These are phyloP conservation scores for Crepidodera aurea DNA, from an alignment of 2,888 invertebrate genomes.

Conservation along the genomic window DNA sequence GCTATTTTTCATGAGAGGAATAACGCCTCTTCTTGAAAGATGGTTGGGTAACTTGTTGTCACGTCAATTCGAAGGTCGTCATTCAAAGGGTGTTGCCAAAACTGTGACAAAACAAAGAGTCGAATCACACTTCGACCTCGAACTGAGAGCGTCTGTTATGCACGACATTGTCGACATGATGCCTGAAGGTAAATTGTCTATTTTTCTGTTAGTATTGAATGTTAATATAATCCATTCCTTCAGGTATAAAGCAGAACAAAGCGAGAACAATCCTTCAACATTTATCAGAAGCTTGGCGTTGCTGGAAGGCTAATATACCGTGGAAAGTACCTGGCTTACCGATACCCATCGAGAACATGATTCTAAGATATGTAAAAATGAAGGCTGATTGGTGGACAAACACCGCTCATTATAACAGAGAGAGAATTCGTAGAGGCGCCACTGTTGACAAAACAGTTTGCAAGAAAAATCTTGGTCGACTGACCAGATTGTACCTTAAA, in stretches of 20 bases:
- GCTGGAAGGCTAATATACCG: conserved; percentile 99
- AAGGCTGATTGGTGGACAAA: conserved; percentile 99
- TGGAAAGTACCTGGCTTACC: conserved; percentile 99
- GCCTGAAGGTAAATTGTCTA: conserved; percentile 78
- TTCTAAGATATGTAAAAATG: conserved; percentile 98
- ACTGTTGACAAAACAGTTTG: conserved; percentile 99
- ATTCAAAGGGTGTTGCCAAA: conserved; percentile 99
- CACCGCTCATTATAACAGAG: conserved; percentile 99
- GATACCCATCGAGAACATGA: conserved; percentile 99
- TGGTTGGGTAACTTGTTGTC: conserved; percentile 99
- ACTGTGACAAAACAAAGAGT: conserved; percentile 99
- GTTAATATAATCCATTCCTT: neutral
- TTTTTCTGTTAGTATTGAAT: neutral
- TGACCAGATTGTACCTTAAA: conserved; percentile 95
- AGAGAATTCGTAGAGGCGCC: conserved; percentile 97
- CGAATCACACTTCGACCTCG: conserved; percentile 99
- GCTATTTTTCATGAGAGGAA: conserved; percentile 99
- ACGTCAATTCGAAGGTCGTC: conserved; percentile 98
- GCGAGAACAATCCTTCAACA: conserved; percentile 98
- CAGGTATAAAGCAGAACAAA: conserved; percentile 97
- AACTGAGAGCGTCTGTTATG: conserved; percentile 95
- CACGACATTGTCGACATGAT: conserved; percentile 99
- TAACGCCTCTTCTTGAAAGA: conserved; percentile 95
- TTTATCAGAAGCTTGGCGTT: conserved; percentile 98
- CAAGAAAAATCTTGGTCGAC: conserved; percentile 98